Conservation (phyloP, 2,888 invertebrate genomes). For the Erannis defoliaria region DNA sequence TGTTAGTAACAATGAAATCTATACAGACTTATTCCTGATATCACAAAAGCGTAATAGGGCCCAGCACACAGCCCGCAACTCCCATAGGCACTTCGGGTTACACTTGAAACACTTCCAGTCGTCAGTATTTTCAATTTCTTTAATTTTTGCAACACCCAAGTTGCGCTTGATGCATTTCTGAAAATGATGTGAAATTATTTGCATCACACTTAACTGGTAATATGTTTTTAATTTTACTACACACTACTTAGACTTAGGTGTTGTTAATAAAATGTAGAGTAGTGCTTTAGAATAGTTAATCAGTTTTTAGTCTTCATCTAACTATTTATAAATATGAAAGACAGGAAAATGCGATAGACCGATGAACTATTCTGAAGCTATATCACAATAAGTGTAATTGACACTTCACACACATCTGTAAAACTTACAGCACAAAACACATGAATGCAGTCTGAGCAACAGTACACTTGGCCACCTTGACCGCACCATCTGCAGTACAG, state of each 20-base stretch:
- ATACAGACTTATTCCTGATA: slow-evolving; percentile 85
- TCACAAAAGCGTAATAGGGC: slow-evolving; percentile 90
- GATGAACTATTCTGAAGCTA: too few relatives aligned
- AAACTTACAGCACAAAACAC: slow-evolving; percentile 90
- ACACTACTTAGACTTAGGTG: too few relatives aligned
- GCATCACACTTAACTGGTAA: too few relatives aligned
- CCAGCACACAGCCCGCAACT: slow-evolving; percentile 90
- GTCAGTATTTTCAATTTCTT: slow-evolving; percentile 91
- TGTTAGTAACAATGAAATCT: neutral
- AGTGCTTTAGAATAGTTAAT: neutral
- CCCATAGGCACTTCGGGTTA: slow-evolving; percentile 88
- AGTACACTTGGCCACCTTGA: slow-evolving; percentile 92
- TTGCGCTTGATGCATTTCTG: slow-evolving; percentile 92
- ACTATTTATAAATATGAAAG: too few relatives aligned
- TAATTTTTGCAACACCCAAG: slow-evolving; percentile 88
- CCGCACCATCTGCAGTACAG: slow-evolving; percentile 95
- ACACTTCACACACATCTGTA: neutral
- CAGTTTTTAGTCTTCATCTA: too few relatives aligned
- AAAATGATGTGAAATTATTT: slow-evolving; percentile 60
- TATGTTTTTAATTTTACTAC: too few relatives aligned
- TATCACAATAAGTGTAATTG: too few relatives aligned
- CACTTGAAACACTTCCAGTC: slow-evolving; percentile 94
- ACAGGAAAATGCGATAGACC: too few relatives aligned
- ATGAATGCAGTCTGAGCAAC: slow-evolving; percentile 91
- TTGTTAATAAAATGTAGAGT: neutral